phyloP scores from a whole-genome alignment of 2,888 invertebrate species.

The Callyntrura guangdongensis region DNA sequence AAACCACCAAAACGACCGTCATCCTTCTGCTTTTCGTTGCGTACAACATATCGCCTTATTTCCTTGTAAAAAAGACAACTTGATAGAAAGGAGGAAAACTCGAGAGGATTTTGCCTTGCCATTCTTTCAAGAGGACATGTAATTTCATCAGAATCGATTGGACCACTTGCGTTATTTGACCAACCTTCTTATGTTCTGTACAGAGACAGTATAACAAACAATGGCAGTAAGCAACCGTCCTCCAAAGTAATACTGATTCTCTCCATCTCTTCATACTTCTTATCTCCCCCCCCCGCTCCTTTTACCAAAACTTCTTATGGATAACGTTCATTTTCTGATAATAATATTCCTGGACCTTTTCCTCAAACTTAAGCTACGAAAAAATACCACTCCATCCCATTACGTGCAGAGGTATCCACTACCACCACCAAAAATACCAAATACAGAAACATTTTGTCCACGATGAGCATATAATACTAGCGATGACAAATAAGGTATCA shows the following conservation, averaged over 20 bases:
- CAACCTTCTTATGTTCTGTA: slow-evolving; percentile 1
- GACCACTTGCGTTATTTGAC: slow-evolving; percentile 49
- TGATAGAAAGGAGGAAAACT: not conserved
- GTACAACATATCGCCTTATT: not conserved
- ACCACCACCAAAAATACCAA: too few species aligned
- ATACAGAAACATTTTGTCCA: too few species aligned
- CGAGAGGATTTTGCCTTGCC: slow-evolving; percentile 23
- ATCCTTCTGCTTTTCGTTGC: not conserved
- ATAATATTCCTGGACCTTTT: not conserved
- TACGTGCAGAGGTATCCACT: too few species aligned
- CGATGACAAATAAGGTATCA: not conserved
- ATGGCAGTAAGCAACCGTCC: not conserved
- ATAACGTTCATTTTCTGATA: not conserved
- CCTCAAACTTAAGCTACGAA: not conserved
- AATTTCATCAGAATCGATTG: slow-evolving; percentile 70
- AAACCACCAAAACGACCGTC: not conserved
- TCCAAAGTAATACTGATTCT: not conserved
- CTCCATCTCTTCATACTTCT: not conserved
- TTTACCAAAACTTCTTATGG: not conserved
- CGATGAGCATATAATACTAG: too few species aligned
- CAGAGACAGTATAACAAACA: not conserved
- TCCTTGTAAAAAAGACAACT: not conserved
- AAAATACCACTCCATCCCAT: too few species aligned
- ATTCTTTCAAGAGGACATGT: slow-evolving; percentile 42
- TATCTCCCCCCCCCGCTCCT: not conserved